Conservation (phyloP, 2,113 vertebrate species). For the Aptenodytes patagonicus region DNA sequence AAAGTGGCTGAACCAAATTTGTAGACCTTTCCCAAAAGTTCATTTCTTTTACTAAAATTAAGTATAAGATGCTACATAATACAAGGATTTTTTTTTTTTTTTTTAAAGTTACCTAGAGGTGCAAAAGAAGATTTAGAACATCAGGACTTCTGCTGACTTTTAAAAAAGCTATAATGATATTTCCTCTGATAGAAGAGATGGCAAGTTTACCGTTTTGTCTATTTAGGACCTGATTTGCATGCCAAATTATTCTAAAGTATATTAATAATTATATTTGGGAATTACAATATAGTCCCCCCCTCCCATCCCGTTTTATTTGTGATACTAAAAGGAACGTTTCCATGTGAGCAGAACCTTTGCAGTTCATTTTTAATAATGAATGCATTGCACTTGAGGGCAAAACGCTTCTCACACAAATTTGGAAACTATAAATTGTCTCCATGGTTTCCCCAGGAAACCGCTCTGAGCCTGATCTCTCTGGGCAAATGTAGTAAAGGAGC, state of each 20-base stretch:
- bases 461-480: background rate
- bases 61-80: background rate
- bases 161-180: background rate
- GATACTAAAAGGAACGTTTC: background rate
- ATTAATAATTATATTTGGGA: background rate
- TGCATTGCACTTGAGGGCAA: background rate
- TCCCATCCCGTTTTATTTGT: background rate
- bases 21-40: background rate
- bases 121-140: background rate
- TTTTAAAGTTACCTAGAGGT: background rate
- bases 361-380: slow-evolving; percentile 4
- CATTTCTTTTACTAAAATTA: background rate
- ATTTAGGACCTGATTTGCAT: background rate
- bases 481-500: background rate
- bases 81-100: background rate
- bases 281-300: fast-evolving
- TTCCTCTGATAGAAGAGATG: background rate
- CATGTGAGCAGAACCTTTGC: background rate
- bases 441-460: slow-evolving; percentile 1
- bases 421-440: background rate
- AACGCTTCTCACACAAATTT: background rate
- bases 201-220: background rate
- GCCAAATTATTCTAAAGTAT: background rate
- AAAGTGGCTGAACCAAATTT: background rate
- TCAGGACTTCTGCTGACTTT: background rate